Percentiles rank a stretch among this genome's conserved stretches.
Evolutionary conservation across 2,888 invertebrate species (phyloP).

Genomic region (Rhagophthalmus giganteus): DNA sequence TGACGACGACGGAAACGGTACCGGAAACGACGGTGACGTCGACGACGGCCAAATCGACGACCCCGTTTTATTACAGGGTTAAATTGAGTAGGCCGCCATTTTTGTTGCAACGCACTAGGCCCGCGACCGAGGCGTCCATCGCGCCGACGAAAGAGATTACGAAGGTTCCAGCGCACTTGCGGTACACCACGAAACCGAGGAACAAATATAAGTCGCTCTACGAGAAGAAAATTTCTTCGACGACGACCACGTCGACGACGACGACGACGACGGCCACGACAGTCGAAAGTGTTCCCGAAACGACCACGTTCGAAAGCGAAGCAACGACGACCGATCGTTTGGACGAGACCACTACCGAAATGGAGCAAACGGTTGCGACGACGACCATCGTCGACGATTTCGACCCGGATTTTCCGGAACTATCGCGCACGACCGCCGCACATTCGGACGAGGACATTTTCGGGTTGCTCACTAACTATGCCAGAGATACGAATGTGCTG

Average conservation of each 20-base stretch:
- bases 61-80: constrained; percentile 13
- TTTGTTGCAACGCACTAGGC: constrained; percentile 6
- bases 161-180: background rate
- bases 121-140: constrained; percentile 5
- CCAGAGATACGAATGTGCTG: background rate
- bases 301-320: too few species aligned
- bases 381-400: background rate
- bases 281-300: background rate
- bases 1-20: background rate
- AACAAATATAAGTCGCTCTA: constrained; percentile 1
- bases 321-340: too few species aligned
- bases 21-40: background rate
- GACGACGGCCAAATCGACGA: constrained; percentile 3
- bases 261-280: constrained; percentile 1
- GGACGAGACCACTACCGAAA: background rate
- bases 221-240: too few species aligned
- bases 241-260: too few species aligned
- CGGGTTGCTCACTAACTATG: background rate
- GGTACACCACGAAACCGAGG: constrained; percentile 2
- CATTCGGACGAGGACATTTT: background rate
- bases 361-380: background rate
- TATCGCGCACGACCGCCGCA: background rate
- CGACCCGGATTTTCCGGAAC: background rate
- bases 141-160: background rate
- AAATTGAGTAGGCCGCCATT: constrained; percentile 21